Conservation (phyloP, 2,113 vertebrate species). For the Bostrychus sinensis region DNA sequence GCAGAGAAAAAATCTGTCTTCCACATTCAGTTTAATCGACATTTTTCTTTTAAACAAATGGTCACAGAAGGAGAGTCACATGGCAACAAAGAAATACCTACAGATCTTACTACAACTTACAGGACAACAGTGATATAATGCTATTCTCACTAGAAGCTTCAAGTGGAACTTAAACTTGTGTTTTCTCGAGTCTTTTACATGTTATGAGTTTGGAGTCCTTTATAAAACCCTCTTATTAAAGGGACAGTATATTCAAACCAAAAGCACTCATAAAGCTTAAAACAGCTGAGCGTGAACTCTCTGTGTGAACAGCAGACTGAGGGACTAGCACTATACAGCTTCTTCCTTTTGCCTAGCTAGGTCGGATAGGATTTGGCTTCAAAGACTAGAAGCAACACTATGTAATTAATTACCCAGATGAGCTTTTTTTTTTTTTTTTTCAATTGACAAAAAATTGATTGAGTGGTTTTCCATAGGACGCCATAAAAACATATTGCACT, state of each 20-base stretch:
- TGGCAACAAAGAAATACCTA: slow-evolving; percentile 77
- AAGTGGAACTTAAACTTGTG: slow-evolving; percentile 63
- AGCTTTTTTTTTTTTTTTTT: no score
- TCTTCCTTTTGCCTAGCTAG: slow-evolving; percentile 6
- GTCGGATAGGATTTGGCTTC: slow-evolving; percentile 2
- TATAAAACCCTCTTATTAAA: slow-evolving; percentile 65
- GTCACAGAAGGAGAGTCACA: slow-evolving; percentile 76
- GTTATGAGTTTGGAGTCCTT: slow-evolving; percentile 35
- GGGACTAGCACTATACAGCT: slow-evolving; percentile 14
- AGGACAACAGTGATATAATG: slow-evolving; percentile 77
- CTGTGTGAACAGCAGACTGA: slow-evolving; percentile 19
- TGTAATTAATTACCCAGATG: not conserved
- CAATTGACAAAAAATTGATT: no score
- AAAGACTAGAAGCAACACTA: not conserved
- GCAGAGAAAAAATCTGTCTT: slow-evolving; percentile 72
- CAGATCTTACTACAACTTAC: slow-evolving; percentile 74
- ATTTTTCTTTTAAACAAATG: slow-evolving; percentile 75
- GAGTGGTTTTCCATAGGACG: no score
- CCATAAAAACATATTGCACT: no score
- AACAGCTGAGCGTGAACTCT: slow-evolving; percentile 37
- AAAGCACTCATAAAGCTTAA: slow-evolving; percentile 48
- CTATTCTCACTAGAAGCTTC: slow-evolving; percentile 72
- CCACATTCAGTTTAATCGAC: slow-evolving; percentile 73
- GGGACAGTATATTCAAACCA: slow-evolving; percentile 59
- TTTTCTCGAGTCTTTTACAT: slow-evolving; percentile 8